These are phyloP conservation scores for Dexiosoma caninum DNA, from an alignment of 2,888 invertebrate genomes.

Conservation along the genomic window DNA sequence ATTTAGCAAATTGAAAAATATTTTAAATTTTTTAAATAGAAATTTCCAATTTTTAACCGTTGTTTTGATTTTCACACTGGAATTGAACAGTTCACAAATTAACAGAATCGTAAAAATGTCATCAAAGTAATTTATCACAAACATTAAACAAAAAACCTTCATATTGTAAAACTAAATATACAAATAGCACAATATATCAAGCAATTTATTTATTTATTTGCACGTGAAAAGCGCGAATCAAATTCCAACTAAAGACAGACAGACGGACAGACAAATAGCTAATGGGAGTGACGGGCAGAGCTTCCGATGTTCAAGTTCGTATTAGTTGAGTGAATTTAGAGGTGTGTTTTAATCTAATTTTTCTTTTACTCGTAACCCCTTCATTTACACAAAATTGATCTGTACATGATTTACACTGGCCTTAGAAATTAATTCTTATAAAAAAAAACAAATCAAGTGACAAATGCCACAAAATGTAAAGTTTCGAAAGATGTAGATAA, in stretches of 20 bases:
- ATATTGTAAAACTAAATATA: not conserved
- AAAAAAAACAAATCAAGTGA: not conserved
- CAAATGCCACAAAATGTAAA: not conserved
- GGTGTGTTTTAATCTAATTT: conserved; percentile 28
- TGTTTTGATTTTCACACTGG: not conserved
- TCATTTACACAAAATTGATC: not conserved
- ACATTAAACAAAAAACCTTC: not conserved
- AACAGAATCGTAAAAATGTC: conserved; percentile 63
- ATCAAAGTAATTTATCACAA: conserved; percentile 59
- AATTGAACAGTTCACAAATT: conserved; percentile 51
- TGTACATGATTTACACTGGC: not conserved
- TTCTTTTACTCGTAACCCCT: not conserved
- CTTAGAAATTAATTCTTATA: conserved; percentile 12
- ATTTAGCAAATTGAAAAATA: not conserved
- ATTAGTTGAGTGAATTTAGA: conserved; percentile 5
- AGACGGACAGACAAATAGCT: not conserved
- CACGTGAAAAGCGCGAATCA: not conserved
- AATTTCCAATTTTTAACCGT: not conserved
- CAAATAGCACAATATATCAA: not conserved
- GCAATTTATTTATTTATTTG: not conserved
- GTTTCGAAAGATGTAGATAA: not conserved
- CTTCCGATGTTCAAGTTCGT: conserved; percentile 29
- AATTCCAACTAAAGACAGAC: not conserved
- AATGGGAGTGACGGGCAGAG: not conserved
- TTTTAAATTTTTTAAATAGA: conserved; percentile 2